Base-by-base conservation (phyloP, 1,140 invertebrate species). In the Nephila pilipes region DNA sequence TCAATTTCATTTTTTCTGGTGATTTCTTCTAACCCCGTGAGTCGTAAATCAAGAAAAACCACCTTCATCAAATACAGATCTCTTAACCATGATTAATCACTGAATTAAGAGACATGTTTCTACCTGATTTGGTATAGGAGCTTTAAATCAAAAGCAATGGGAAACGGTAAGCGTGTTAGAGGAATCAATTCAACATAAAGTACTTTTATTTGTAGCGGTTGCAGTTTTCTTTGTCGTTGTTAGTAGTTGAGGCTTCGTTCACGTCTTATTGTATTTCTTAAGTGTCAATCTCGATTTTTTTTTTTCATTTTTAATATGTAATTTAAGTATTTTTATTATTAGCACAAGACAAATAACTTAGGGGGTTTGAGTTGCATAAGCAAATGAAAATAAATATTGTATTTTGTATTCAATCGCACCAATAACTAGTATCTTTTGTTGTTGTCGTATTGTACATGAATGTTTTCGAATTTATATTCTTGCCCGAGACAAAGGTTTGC, bases 31-130 rank as follows among this genome's bases (percentile, higher is more conserved):
- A 10, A n/a, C 63, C 25, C 63, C 25, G 2, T n/a, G 0, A 65
- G 63, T 2, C 8, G n/a, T 25, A 65, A 29, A 25, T 65, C 58
- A 65, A 65, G 10, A 69, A 20, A 81, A 36, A 38, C 75, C 16
- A 79, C 32, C 32, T 36, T 22, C 36, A 54, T 81, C 18, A 81
- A 81, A 81, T 81, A 81, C 36, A 20, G 29, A 81, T 81, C 38
- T 81, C 4, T 12, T 81, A 81, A 81, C 79, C 79, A 46, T 38
- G 79, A 81, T 81, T 81, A 81, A 81, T 81, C 36, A 81, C 20
- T 54, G 5, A 46, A 20, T 54, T 81, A 38, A 20, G 36, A 20
- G 20, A 38, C 20, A 81, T 36, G 12, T 1, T n/a, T 20, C 36
- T 81, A 81, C 79, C 79, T 81, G 79, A n/a, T 65, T 12, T 25